Conservation (phyloP, 2,113 vertebrate genomes). For the Rhombomys opimus region DNA sequence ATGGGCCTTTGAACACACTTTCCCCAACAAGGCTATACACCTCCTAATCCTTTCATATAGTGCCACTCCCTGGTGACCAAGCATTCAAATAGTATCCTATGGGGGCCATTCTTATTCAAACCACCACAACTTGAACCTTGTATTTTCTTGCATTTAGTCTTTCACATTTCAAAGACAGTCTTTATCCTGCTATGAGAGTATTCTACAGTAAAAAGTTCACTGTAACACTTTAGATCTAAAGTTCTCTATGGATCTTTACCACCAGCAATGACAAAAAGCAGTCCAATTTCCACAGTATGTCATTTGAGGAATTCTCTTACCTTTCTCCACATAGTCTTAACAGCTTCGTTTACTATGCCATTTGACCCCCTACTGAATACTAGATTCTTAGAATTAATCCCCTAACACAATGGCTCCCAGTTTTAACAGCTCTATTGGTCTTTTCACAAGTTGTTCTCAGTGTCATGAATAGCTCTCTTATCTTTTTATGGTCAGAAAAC, state of each 20-base stretch:
- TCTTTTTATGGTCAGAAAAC: slow-evolving; percentile 19
- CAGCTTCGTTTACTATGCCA: not conserved
- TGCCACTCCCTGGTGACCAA: too few relatives aligned
- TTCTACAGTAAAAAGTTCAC: not conserved
- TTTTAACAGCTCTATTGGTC: not conserved
- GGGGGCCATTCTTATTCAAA: too few relatives aligned
- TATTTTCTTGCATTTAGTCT: not conserved
- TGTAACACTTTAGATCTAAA: not conserved
- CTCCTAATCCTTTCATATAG: not conserved
- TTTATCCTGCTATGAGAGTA: not conserved
- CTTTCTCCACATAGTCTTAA: not conserved
- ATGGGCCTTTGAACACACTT: not conserved
- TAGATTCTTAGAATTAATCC: not conserved
- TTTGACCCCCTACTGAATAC: not conserved
- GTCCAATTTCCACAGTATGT: not conserved
- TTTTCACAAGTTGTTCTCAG: not conserved
- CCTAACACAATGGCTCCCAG: not conserved
- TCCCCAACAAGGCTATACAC: not conserved
- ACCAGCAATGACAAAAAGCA: not conserved
- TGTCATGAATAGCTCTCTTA: not conserved
- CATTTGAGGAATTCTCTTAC: not conserved
- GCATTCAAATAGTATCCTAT: too few relatives aligned
- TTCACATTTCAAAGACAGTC: not conserved
- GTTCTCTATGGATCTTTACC: not conserved
- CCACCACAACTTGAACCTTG: not conserved